Base-by-base conservation (phyloP, 2,888 invertebrate genomes). In the Chrysotoxum bicinctum region DNA sequence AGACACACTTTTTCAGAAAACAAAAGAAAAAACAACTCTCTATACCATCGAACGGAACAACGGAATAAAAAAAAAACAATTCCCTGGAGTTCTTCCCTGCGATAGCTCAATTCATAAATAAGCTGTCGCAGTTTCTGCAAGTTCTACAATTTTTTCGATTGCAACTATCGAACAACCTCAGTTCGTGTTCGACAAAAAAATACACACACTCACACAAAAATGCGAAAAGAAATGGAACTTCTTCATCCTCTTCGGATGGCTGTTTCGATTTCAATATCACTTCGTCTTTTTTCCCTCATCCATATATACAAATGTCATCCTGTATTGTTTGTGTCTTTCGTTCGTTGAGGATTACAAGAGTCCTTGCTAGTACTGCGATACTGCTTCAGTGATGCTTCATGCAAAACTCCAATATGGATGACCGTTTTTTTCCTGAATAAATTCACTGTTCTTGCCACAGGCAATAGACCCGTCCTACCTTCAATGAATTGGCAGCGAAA, bases 361-460 rank as follows among this genome's bases (percentile, higher is more conserved):
- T 70, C 66, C 58, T 50, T 58, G 66, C 43, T 37, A 12, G 32
- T 32, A 66, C 68, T 43, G 50, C 66, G 52, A 66, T 52, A 52
- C 37, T 69, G 50, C 50, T 16, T 64, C 32, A 32, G 32, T 69
- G 54, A 83, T 74, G 60, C 26, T 45, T 85, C 76, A 85, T 85
- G 80, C 80, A 81, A 81, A 80, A 76, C 80, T 81, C 68, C 85
- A 81, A 81, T 73, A 85, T 68, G 60, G 62, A 69, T 72, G 76
- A 76, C 60, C 75, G 70, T 84, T 80, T 70, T 66, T 66, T 70
- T 21, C 7, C 12, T 52, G 56, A 76, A 82, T 70, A 72, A 66
- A 66, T 72, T 72, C 48, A 66, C 64, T 50, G 64, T 56, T 58
- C 76, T 68, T 82, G 68, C 56, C 62, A 70, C 60, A 64, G 62